Conservation (phyloP, 92 coral and sea anemone genomes). For the Ricordea florida region DNA sequence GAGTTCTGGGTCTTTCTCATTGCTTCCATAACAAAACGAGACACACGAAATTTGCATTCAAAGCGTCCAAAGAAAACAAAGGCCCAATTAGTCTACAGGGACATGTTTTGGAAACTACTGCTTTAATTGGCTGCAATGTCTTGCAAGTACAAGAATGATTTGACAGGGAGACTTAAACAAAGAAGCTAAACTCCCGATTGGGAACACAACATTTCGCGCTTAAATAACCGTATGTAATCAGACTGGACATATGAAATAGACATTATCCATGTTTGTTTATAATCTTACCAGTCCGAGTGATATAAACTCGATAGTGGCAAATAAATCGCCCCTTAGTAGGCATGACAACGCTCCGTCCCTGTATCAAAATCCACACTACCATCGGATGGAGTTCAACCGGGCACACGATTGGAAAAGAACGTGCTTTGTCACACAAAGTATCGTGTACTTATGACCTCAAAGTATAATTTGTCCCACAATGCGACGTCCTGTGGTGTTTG, state of each 20-base stretch:
- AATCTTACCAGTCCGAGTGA: slow-evolving; percentile 24
- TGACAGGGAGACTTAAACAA: neutral
- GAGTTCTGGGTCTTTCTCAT: neutral
- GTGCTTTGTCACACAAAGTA: too few relatives aligned
- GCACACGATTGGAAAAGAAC: too few relatives aligned
- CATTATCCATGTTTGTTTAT: slow-evolving; percentile 6
- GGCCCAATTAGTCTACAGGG: neutral
- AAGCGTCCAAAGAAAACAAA: slow-evolving; percentile 20
- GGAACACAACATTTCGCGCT: slow-evolving; percentile 7
- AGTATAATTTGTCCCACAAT: too few relatives aligned
- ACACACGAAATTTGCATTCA: slow-evolving; percentile 19
- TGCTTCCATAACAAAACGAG: neutral
- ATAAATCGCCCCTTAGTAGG: too few relatives aligned
- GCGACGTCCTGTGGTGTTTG: too few relatives aligned
- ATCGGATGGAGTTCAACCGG: too few relatives aligned
- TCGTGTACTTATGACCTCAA: too few relatives aligned
- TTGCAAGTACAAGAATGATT: slow-evolving; percentile 9
- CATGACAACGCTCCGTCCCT: too few relatives aligned
- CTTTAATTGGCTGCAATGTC: slow-evolving; percentile 9
- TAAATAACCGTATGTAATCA: slow-evolving; percentile 4
- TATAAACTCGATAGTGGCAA: too few relatives aligned
- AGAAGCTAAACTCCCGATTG: slow-evolving; percentile 8
- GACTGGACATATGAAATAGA: slow-evolving; percentile 3
- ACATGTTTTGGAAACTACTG: neutral
- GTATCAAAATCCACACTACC: too few relatives aligned